phyloP scores from a whole-genome alignment of 2,797 vertebrate genomes.

The Pangasius krempfi region DNA sequence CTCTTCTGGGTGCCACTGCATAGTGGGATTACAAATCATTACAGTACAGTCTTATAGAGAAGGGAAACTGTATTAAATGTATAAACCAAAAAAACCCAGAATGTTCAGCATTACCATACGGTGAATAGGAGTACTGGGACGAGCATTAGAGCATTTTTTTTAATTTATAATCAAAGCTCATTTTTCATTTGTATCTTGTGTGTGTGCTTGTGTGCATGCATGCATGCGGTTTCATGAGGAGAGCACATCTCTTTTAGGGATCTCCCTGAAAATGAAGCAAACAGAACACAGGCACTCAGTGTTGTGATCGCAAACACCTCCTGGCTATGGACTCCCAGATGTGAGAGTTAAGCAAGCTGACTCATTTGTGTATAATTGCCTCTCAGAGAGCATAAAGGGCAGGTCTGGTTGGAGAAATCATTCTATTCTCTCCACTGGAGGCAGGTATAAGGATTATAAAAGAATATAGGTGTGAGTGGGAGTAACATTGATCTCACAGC shows the following conservation, averaged over 20 bases:
- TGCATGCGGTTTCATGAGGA: neutral
- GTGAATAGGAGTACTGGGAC: neutral
- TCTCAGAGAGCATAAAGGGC: slow-evolving; percentile 5
- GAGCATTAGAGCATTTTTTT: neutral
- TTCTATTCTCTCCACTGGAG: neutral
- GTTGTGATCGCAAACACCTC: slow-evolving; percentile 45
- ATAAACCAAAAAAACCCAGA: neutral
- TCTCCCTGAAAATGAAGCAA: neutral
- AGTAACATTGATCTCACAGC: slow-evolving; percentile 28
- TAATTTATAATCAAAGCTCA: too few relatives aligned
- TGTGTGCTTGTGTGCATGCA: neutral
- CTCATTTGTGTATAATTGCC: slow-evolving; percentile 19
- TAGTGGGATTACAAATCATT: neutral
- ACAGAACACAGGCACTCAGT: neutral
- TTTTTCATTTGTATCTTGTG: neutral
- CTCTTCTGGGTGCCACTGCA: neutral
- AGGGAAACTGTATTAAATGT: neutral
- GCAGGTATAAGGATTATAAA: slow-evolving; percentile 22
- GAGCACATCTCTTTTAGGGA: neutral
- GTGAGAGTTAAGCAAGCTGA: slow-evolving; percentile 18
- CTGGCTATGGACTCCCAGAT: slow-evolving; percentile 31
- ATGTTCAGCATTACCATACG: neutral
- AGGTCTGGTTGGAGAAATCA: slow-evolving; percentile 26
- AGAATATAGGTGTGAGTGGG: slow-evolving; percentile 24
- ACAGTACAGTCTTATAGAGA: neutral